Base-by-base conservation (phyloP, 2,888 invertebrate species). In the Hipparchia sbordonii region DNA sequence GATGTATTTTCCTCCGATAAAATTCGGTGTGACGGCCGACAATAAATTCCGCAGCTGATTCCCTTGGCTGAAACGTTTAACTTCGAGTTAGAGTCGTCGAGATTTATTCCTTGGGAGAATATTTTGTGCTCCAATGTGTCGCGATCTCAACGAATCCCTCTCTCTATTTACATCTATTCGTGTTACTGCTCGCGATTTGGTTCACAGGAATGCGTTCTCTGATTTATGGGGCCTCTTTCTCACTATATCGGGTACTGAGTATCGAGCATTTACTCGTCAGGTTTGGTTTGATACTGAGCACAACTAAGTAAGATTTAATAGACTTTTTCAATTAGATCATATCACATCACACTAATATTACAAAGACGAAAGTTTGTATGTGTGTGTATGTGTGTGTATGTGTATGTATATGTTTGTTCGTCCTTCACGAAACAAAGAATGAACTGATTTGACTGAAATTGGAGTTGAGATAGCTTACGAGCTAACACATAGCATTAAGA, bases 1-100 rank as follows among this genome's bases (percentile, higher is more conserved):
- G 89, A 90, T 90, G 89, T 90, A 91, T 91, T 89, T 90, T 85
- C 84, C 86, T 81, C 81, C 89, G 90, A 90, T 90, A 89, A 91
- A 89, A 91, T 90, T 90, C 84, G 87, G 82, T 80, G 80, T 83
- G 84, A 83, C 82, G 79, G 80, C 77, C 61, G 77, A 79, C 83
- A 79, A 84, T 85, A 85, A 86, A 85, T 85, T 80, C 78, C 76
- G 73, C 74, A 73, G 77, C 79, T 74, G 79, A 82, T 78, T 79
- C 79, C 77, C 77, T 80, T 74, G 77, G 75, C 72, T 71, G 72
- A 71, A 78, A 77, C 78, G 78, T 79, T 80, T 77, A 79, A 79
- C 79, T 81, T 78, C 72, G 75, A 76, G 75, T 77, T 78, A 75
- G 71, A 67, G 67, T 54, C 76, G 72, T 45, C 76, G 71, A 72